Base-by-base conservation (phyloP, 1,140 invertebrate genomes). In the Bombus huntii region DNA sequence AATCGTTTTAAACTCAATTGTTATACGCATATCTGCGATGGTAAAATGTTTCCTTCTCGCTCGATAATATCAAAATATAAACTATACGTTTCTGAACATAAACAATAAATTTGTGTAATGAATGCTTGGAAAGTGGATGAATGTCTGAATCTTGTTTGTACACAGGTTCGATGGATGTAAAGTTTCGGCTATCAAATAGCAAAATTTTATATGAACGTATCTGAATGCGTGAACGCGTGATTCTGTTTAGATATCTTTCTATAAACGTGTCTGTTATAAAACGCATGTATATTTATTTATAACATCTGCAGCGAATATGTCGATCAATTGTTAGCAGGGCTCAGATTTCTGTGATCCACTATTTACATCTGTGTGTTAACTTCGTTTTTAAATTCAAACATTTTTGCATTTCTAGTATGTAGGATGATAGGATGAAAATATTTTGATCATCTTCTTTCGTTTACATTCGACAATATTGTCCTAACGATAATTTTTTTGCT, bases 11-110 rank as follows among this genome's bases (percentile, higher is more conserved):
- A 85, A 86, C 59, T 87, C 80, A 70, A 71, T 91, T 90, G 87
- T 91, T 91, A 88, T 73, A 82, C 74, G 83, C 81, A 85, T 90
- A 85, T 90, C 89, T 88, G 79, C 85, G 89, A 82, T 78, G 86
- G 89, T 90, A 87, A 90, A 90, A 88, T 90, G 86, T 90, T 90
- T 90, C 88, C 88, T 90, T 89, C 88, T 87, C 87, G 89, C 86
- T 90, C 71, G 71, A 90, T 89, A 89, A 84, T 90, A 75, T 89
- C 89, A 85, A 82, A 79, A 78, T 89, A 85, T 39, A 70, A 42
- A 81, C 47, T 83, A 78, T 87, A 87, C n/a, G 75, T 87, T 87
- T 90, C 73, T 79, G 85, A 62, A 78, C 68, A 65, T 87, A 72
- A 81, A 83, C 59, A 53, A 81, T 71, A 72, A 88, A 86, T 82